These are phyloP conservation scores for Tyria jacobaeae DNA, from an alignment of 2,888 invertebrate genomes.

Conservation along the genomic window DNA sequence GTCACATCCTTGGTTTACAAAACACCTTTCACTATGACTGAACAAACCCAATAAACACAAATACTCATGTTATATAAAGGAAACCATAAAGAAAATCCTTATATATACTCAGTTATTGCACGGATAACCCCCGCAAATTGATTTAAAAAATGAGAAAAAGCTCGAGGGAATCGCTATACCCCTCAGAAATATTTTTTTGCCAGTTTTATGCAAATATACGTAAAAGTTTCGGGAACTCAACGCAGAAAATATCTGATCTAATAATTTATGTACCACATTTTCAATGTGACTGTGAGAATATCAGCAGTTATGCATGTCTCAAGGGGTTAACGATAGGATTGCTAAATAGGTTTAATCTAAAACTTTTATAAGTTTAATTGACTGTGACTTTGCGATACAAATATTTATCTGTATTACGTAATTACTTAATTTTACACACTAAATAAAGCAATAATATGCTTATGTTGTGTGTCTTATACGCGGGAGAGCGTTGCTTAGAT, in stretches of 20 bases:
- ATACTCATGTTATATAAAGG: too few species aligned
- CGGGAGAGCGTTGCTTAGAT: too few species aligned
- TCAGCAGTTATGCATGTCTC: conserved; percentile 3
- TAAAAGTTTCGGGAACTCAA: background rate
- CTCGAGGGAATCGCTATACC: background rate
- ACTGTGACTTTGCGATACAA: too few species aligned
- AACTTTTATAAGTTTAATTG: background rate
- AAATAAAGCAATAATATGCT: background rate
- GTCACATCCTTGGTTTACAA: too few species aligned
- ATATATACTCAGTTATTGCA: background rate
- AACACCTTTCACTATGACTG: too few species aligned
- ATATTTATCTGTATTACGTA: background rate
- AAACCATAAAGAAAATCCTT: too few species aligned
- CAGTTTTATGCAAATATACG: background rate
- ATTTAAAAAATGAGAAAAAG: conserved; percentile 10
- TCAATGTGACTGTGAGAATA: background rate
- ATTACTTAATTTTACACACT: background rate
- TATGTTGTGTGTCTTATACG: too few species aligned
- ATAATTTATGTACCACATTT: background rate
- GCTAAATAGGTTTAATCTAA: conserved; percentile 1
- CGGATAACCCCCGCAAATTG: conserved; percentile 10
- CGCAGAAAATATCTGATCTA: conserved; percentile 1
- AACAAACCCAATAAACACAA: too few species aligned
- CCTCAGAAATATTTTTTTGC: background rate
- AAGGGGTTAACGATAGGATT: background rate